phyloP scores from a whole-genome alignment of 1,140 invertebrate species.

The Magallana angulata region DNA sequence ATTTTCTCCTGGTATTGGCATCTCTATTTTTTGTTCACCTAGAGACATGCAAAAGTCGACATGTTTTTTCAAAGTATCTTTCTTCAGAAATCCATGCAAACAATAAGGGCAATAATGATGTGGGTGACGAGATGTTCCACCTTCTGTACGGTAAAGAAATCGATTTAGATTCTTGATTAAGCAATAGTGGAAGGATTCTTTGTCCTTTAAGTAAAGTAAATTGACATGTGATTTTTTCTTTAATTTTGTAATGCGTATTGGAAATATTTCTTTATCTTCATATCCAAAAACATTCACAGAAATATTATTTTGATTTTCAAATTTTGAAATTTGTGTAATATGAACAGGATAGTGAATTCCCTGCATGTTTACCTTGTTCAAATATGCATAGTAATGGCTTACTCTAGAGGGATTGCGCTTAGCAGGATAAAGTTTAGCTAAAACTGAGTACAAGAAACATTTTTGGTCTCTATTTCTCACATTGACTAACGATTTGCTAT shows the following conservation, averaged over 20 bases:
- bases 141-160: no score
- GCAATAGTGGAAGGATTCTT: no score
- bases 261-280: slow-evolving; percentile 39
- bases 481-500: slow-evolving; percentile 36
- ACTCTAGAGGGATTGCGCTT: background rate
- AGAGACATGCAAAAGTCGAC: no score
- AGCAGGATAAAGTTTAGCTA: slow-evolving; percentile 24
- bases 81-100: no score
- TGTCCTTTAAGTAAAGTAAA: slow-evolving; percentile 40
- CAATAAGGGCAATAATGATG: no score
- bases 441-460: slow-evolving; percentile 47
- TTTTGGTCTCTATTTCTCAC: slow-evolving; percentile 35
- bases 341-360: slow-evolving; percentile 43
- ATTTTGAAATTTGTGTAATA: slow-evolving; percentile 38
- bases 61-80: no score
- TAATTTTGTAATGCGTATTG: slow-evolving; percentile 38
- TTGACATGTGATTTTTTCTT: slow-evolving; percentile 25
- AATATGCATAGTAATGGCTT: slow-evolving; percentile 13
- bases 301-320: slow-evolving; percentile 51
- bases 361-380: slow-evolving; percentile 4
- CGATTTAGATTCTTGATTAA: no score
- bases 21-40: no score
- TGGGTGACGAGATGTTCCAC: no score
- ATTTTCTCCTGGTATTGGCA: no score
- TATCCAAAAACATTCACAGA: slow-evolving; percentile 53